Evolutionary conservation across 2,888 invertebrate species (phyloP), one percentile per base, ranked within the genome.

Genomic region (Nudaria mundana): DNA sequence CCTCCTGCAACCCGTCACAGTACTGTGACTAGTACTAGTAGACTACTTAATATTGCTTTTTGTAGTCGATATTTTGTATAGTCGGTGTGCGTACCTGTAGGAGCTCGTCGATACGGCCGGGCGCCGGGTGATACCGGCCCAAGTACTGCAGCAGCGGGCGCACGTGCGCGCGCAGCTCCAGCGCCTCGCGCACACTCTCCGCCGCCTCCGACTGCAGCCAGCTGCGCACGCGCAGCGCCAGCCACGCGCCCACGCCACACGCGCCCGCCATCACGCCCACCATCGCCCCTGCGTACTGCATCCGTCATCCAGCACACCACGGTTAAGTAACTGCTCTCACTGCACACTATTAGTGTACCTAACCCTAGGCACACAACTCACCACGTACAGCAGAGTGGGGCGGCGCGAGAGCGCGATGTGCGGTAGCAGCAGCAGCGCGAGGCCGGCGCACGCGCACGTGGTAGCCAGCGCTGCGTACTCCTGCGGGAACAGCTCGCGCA

Each of bases 401-500:
- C 31, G 23, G 40, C 24, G 37, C 30, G 54, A 48, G 25, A 58
- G 50, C 36, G 72, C 69, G 28, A 71, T 45, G 60, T 81, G 74
- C 44, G 66, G 56, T 47, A 71, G 66, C 61, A 56, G 44, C 38
- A 71, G 56, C 57, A 70, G 66, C 63, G 55, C 48, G 43, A 40
- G 41, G 42, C 65, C 59, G 44, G 38, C 63, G 43, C 48, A 61
- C 43, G 44, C 30, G 55, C 66, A 60, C 53, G 48, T 44, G 34
- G 29, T 55, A 37, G 54, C 57, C 28, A 51, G 51, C 35, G 41
- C 71, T 42, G 56, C 58, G 71, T 73, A 65, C 71, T 74, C 72
- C 30, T 34, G 30, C 37, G 78, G 77, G 52, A 73, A 48, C 61
- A 71, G 44, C 64, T 63, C 68, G 48, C 79, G 72, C 57, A 72